Evolutionary conservation across 2,888 invertebrate species (phyloP), one percentile per base, ranked within the genome.

Genomic region (Ephialtes manifestator): DNA sequence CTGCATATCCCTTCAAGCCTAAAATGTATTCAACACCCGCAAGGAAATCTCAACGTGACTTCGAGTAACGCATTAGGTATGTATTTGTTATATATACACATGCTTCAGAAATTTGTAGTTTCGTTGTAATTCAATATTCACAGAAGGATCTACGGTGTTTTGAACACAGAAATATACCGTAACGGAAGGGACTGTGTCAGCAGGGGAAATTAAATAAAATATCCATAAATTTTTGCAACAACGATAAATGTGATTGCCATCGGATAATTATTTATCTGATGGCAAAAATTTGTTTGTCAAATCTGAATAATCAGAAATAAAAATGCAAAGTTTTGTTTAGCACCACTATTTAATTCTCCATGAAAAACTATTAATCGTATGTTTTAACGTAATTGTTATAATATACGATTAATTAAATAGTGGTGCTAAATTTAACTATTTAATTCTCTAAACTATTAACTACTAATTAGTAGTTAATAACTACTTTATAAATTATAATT

Each of bases 1-100:
- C 93, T 92, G 92, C 89, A 24, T 87, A 86, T 89, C 90, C 89
- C 88, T 76, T 63, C 83, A 79, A 90, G 89, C 92, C 89, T 90
- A 89, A 92, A 92, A 92, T 92, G 60, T 91, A 92, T 92, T 91
- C 92, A 84, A 84, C 77, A 46, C 53, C 85, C 87, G 85, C 75
- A 87, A 87, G 86, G 83, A 90, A 87, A 90, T 90, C 90, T 88
- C 83, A 78, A 79, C 70, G 43, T 71, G 53, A 10, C 58, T 71
- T 71, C 35, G 20, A n/a, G 24, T 5, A 11, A 18, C 48, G 53
- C 15, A 18, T 60, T 60, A n/a, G 24, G 39, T 48, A 1, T 48
- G 48, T 43, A 31, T 5, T 18, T n/a, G 35, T 15, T 24, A 55
- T n/a, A n/a, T 51, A 60, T 20, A 68, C 79, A 70, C 74, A 70